Conservation (phyloP, 2,113 vertebrate species). For the Numida meleagris region DNA sequence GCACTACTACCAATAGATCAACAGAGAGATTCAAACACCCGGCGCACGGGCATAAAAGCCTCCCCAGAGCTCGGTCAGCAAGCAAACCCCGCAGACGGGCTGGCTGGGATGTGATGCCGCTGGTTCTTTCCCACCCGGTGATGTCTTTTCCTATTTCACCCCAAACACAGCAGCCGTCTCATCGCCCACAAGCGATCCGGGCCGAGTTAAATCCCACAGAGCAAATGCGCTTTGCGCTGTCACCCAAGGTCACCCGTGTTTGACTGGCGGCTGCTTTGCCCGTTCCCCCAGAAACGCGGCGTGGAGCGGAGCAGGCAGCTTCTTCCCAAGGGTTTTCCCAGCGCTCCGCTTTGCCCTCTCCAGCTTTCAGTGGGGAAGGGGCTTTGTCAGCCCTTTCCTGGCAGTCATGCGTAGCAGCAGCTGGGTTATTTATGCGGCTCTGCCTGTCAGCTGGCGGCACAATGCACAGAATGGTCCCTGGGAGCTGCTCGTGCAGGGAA, state of each 20-base stretch:
- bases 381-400: not conserved
- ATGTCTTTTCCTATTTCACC: not conserved
- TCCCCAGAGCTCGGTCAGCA: not conserved
- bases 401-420: not conserved
- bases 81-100: not conserved
- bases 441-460: not conserved
- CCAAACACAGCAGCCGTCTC: not conserved
- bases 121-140: rapidly evolving
- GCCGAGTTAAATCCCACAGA: not conserved
- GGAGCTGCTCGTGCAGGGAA: not conserved
- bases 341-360: not conserved
- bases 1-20: not conserved
- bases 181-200: rapidly evolving
- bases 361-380: not conserved
- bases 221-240: not conserved
- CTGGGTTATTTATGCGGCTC: not conserved
- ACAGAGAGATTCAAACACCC: not conserved
- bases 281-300: not conserved
- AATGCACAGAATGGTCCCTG: not conserved
- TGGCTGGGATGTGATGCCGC: not conserved
- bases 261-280: not conserved
- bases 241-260: not conserved
- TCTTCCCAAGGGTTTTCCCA: conserved; percentile 3
- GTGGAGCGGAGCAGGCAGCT: not conserved
- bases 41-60: not conserved